A percentile compares a stretch with the other conserved stretches of the same genome.
Evolutionary conservation across 2,113 vertebrate genomes (phyloP).

Genomic region (Cyanistes caeruleus): DNA sequence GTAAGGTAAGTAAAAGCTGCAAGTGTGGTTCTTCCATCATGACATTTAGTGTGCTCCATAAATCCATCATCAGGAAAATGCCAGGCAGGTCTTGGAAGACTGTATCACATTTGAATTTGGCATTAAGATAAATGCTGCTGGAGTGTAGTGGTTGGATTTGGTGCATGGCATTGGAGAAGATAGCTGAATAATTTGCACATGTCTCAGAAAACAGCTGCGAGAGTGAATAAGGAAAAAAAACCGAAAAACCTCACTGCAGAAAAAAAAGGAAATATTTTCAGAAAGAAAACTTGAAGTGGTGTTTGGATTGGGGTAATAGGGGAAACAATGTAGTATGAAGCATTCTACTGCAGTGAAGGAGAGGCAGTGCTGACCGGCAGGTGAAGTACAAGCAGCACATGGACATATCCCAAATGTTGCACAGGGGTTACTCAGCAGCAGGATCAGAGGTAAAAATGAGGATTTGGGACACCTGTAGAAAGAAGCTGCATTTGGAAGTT

Average conservation of each 20-base stretch:
- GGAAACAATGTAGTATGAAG: not conserved
- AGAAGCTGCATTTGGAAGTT: not conserved
- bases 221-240: not conserved
- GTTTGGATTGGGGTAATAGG: not conserved
- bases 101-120: not conserved
- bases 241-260: not conserved
- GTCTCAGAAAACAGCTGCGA: not conserved
- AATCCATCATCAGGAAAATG: not conserved
- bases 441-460: not conserved
- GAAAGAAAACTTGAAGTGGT: not conserved
- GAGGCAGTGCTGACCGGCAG: not conserved
- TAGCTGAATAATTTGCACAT: not conserved
- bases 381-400: not conserved
- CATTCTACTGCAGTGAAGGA: not conserved
- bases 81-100: not conserved
- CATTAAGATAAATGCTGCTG: not conserved
- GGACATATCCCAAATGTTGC: not conserved
- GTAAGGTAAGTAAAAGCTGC: not conserved
- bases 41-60: not conserved
- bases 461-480: not conserved
- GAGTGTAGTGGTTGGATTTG: not conserved
- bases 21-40: not conserved
- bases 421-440: not conserved
- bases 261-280: not conserved
- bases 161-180: not conserved